Evolutionary conservation across 1,140 invertebrate genomes (phyloP).

Genomic region (Batillaria attramentaria): DNA sequence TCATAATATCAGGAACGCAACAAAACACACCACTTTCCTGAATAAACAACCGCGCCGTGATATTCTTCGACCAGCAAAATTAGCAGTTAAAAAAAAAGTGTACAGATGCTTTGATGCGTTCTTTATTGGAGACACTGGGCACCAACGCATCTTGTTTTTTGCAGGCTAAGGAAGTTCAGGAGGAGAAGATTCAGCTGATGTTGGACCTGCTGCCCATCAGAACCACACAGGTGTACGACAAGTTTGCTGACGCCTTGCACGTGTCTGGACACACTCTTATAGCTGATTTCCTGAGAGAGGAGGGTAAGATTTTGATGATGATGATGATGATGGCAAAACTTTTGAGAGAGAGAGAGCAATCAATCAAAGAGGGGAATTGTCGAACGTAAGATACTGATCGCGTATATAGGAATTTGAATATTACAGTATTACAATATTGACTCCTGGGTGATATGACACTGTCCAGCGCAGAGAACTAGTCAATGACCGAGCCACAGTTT

Average conservation of each 20-base stretch:
- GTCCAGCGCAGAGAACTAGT: no score
- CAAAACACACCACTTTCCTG: neutral
- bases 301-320: conserved; percentile 31
- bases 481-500: no score
- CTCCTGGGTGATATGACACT: no score
- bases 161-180: conserved; percentile 8
- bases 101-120: neutral
- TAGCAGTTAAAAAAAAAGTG: no score
- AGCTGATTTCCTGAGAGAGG: conserved; percentile 46
- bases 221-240: conserved; percentile 36
- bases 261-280: conserved; percentile 42
- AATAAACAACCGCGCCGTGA: no score
- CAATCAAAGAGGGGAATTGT: no score
- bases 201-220: conserved; percentile 41
- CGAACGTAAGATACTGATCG: no score
- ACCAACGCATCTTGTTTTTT: neutral
- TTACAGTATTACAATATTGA: no score
- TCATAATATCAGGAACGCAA: neutral
- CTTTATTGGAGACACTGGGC: neutral
- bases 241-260: conserved; percentile 44
- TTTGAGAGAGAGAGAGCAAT: neutral
- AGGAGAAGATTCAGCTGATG: conserved; percentile 38
- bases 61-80: no score
- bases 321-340: neutral
- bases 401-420: no score